Percentiles rank a stretch among this genome's conserved stretches.
Evolutionary conservation across 1,140 invertebrate species (phyloP).

Genomic region (Zaprionus africanus): DNA sequence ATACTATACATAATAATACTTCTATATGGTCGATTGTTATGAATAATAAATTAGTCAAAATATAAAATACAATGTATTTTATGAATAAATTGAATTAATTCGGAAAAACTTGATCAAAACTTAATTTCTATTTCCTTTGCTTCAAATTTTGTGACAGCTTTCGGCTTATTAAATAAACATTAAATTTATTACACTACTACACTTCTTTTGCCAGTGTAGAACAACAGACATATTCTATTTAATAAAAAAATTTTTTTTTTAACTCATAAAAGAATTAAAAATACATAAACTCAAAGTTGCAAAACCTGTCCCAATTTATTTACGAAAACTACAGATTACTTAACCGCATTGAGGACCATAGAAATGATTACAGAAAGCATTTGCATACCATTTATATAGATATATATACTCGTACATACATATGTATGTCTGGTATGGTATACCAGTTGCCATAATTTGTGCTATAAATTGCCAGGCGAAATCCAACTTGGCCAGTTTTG

Average conservation of each 20-base stretch:
- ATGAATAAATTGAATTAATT: not conserved
- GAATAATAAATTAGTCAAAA: too few species aligned
- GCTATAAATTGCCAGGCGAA: not conserved
- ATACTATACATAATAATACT: not conserved
- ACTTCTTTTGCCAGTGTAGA: not conserved
- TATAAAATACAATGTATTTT: not conserved
- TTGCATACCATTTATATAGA: not conserved
- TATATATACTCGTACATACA: not conserved
- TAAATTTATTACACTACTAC: too few species aligned
- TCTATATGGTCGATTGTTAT: too few species aligned
- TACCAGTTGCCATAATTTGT: slow-evolving; percentile 4
- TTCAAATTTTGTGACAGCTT: too few species aligned
- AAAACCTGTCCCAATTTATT: not conserved
- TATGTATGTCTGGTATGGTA: not conserved
- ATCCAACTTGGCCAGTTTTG: not conserved
- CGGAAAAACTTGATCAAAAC: not conserved
- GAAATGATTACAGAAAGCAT: not conserved
- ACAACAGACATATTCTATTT: not conserved
- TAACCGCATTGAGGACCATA: not conserved
- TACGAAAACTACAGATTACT: slow-evolving; percentile 3
- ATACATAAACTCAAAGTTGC: slow-evolving; percentile 4
- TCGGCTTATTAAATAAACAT: too few species aligned
- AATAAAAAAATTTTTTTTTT: not conserved
- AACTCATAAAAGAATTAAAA: not conserved
- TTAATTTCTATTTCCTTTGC: too few species aligned